Percentiles rank a stretch among this genome's conserved stretches.
Evolutionary conservation across 1,140 invertebrate species (phyloP).

Genomic region (Drosophila bipectinata): DNA sequence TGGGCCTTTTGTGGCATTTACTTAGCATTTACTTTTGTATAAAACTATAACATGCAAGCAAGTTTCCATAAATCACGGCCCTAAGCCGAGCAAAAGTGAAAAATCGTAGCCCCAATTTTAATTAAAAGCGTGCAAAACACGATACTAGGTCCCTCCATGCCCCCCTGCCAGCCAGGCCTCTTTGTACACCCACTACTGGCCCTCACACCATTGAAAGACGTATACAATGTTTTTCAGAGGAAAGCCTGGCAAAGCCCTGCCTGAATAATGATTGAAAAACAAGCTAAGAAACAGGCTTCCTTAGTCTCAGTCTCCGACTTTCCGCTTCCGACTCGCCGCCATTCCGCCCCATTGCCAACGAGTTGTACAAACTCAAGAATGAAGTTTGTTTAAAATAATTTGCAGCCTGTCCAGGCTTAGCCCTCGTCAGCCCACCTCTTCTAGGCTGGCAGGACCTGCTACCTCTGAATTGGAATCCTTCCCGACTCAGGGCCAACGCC

Average conservation of each 20-base stretch:
- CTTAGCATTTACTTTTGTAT: constrained; percentile 77
- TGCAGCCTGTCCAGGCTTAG: constrained; percentile 72
- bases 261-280: constrained; percentile 82
- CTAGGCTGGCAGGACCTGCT: neutral
- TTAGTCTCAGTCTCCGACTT: constrained; percentile 13
- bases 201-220: constrained; percentile 38
- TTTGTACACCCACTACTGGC: constrained; percentile 16
- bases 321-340: neutral
- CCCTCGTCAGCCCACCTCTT: constrained; percentile 1
- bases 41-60: constrained; percentile 79
- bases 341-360: constrained; percentile 31
- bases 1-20: constrained; percentile 72
- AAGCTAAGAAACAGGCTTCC: constrained; percentile 52
- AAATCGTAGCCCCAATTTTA: constrained; percentile 80
- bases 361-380: constrained; percentile 78
- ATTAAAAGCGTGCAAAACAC: constrained; percentile 82
- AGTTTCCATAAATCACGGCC: constrained; percentile 77
- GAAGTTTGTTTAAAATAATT: constrained; percentile 81
- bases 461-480: constrained; percentile 12
- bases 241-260: constrained; percentile 75
- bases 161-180: constrained; percentile 10
- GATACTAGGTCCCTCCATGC: constrained; percentile 54
- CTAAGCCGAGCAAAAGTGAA: constrained; percentile 74
- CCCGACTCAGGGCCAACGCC: constrained; percentile 31
- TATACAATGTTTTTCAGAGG: constrained; percentile 67